phyloP scores from a whole-genome alignment of 2,113 vertebrate genomes.

The Rallus limicola region DNA sequence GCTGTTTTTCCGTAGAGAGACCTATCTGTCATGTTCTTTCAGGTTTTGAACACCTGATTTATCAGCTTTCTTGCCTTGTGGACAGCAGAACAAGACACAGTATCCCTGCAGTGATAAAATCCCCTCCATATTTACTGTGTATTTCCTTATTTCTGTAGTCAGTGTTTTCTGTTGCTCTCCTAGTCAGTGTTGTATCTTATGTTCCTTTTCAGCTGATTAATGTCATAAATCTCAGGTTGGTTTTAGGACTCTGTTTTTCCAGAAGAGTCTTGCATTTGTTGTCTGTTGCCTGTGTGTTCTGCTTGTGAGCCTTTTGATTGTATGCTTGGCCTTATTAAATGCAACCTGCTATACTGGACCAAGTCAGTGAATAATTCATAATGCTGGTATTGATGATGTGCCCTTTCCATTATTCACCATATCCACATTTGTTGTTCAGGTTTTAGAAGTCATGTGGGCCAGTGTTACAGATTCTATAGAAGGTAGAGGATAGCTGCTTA shows the following conservation, averaged over 20 bases:
- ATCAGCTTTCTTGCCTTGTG: neutral
- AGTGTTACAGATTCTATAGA: neutral
- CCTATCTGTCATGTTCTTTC: neutral
- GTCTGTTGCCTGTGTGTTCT: neutral
- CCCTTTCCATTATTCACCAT: neutral
- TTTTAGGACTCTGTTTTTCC: neutral
- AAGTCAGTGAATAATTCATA: conserved; percentile 18
- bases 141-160: neutral
- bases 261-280: neutral
- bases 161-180: neutral
- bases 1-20: too few species aligned
- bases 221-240: neutral
- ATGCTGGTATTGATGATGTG: neutral
- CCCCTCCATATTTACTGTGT: neutral
- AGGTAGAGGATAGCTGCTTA: neutral
- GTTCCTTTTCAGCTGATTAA: neutral
- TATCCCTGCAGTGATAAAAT: neutral
- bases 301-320: neutral
- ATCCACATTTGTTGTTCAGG: neutral
- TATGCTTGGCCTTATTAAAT: neutral
- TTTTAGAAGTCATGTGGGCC: neutral
- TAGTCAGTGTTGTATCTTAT: neutral
- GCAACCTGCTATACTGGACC: neutral
- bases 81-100: neutral
- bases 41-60: neutral